Base-by-base conservation (phyloP, 2,113 vertebrate genomes). In the Microcebus murinus region DNA sequence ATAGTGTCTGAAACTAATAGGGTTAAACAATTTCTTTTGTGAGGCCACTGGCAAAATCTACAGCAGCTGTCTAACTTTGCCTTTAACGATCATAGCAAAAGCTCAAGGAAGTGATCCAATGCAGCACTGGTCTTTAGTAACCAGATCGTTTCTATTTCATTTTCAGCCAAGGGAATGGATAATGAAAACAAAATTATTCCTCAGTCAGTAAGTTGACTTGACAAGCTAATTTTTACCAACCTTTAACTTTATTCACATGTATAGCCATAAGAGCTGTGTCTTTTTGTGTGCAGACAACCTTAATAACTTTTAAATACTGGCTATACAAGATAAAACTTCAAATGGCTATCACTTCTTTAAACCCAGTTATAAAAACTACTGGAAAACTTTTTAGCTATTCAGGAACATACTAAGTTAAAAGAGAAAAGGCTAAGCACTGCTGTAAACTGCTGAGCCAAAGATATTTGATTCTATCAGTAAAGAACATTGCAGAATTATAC, bases 101-200 rank as follows among this genome's bases (percentile, higher is more conserved):
- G 87, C 67, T 93, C 55, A 87, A 97, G 86, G 87, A 98, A 98
- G 67, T 94, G 96, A 95, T 61, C 95, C 90, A 94, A 97, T 13
- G n/a, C 48, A 95, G 79, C 12, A 20, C 93, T 91, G 82, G 86
- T 95, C 90, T 96, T 97, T 1, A 97, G 96, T 97, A 98, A 97
- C 42, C 45, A 98, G n/a, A 91, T 91, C 88, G 9, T 90, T 97
- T 92, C 86, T 67, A 95, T 92, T 98, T 97, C 87, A 97, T 97
- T 97, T 98, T 97, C 87, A 96, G 84, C 79, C 87, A 97, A 81
- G n/a, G 39, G 59, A 97, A 93, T 90, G 85, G 79, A 96, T 84
- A 97, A 97, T 55, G 36, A 96, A 97, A 98, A 97, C 52, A 97
- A 94, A 98, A 61, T 87, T 39, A 97, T 85, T 84, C 87, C 74